Evolutionary conservation across 2,113 vertebrate genomes (phyloP).

Genomic region (Mystacornis crossleyi): DNA sequence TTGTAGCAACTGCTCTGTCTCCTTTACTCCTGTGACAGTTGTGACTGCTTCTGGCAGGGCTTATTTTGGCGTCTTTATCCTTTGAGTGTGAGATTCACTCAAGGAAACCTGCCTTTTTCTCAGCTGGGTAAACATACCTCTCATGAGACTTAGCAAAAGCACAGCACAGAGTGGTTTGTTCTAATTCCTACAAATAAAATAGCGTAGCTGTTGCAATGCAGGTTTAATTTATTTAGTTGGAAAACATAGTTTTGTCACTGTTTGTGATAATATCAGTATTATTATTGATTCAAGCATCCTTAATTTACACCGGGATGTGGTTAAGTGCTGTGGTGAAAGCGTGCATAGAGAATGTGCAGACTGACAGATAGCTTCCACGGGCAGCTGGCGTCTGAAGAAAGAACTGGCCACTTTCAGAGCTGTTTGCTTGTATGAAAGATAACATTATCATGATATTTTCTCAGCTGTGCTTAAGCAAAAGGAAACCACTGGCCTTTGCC

Average conservation of each 20-base stretch:
- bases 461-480: conserved; percentile 34
- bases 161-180: neutral
- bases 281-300: neutral
- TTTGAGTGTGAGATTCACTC: neutral
- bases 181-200: neutral
- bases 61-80: neutral
- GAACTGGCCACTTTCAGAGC: neutral
- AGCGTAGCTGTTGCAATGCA: neutral
- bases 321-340: neutral
- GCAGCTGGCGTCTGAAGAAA: neutral
- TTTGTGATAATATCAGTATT: neutral
- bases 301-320: neutral
- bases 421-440: neutral
- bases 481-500: conserved; percentile 1
- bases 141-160: neutral
- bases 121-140: neutral
- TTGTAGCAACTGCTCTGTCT: neutral
- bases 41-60: neutral
- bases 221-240: neutral
- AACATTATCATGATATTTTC: conserved; percentile 17
- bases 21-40: neutral
- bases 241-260: neutral
- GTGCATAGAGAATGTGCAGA: neutral
- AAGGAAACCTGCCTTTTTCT: neutral
- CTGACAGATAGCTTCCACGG: neutral